These are phyloP conservation scores for Sebastes minor DNA, from an alignment of 2,797 vertebrate species.

Conservation along the genomic window DNA sequence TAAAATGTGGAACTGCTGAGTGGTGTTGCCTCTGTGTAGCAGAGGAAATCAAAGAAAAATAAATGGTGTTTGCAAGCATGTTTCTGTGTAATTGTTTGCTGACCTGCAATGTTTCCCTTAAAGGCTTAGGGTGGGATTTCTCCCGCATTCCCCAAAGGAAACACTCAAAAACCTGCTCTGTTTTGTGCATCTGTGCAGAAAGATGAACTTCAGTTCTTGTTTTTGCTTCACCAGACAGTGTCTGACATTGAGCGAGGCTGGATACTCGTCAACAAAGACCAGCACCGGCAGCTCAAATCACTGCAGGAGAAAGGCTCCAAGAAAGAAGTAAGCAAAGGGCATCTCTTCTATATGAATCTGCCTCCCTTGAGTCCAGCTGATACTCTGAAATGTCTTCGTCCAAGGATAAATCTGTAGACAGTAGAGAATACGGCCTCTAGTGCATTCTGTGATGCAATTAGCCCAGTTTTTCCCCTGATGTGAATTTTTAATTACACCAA, in stretches of 20 bases:
- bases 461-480: conserved; percentile 33
- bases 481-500: conserved; percentile 39
- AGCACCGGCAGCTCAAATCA: conserved; percentile 96
- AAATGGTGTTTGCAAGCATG: neutral
- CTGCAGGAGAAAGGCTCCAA: conserved; percentile 99
- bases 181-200: conserved; percentile 18
- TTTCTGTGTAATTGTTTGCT: conserved; percentile 27
- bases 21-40: neutral
- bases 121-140: neutral
- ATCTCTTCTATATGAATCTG: neutral
- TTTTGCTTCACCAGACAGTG: conserved; percentile 85
- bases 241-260: conserved; percentile 96
- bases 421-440: neutral
- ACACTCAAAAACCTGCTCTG: neutral
- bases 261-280: conserved; percentile 98
- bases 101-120: neutral
- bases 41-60: neutral
- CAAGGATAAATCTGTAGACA: conserved; percentile 13
- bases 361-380: neutral
- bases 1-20: conserved; percentile 29
- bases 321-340: conserved; percentile 89
- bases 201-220: conserved; percentile 33
- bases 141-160: neutral
- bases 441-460: conserved; percentile 41
- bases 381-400: conserved; percentile 12